A percentile compares a stretch with the other conserved stretches of the same genome.
These are phyloP conservation scores for Drosophila tani DNA, from an alignment of 1,140 invertebrate genomes.

Conservation along the genomic window DNA sequence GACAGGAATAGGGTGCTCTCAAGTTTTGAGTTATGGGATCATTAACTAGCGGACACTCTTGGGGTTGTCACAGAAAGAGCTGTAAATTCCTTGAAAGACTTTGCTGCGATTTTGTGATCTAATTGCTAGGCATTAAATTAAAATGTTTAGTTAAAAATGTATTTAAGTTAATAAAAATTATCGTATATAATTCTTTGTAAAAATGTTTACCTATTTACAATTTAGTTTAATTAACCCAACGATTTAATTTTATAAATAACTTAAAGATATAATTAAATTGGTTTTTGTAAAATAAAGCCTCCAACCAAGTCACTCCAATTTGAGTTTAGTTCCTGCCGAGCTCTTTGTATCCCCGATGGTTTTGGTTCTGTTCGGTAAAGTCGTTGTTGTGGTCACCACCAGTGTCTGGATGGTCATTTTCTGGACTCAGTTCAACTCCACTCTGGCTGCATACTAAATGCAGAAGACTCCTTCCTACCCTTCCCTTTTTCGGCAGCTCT, in stretches of 20 bases:
- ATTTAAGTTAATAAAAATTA: too few relatives aligned
- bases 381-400: constrained; percentile 62
- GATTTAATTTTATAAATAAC: too few relatives aligned
- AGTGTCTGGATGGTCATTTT: constrained; percentile 65
- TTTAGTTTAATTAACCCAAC: too few relatives aligned
- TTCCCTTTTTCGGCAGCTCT: constrained; percentile 12
- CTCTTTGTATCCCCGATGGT: constrained; percentile 11
- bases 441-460: constrained; percentile 67
- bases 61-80: not conserved
- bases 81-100: not conserved
- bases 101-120: not conserved
- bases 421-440: constrained; percentile 31
- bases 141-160: too few relatives aligned
- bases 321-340: constrained; percentile 23
- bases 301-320: constrained; percentile 37
- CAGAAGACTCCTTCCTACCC: constrained; percentile 48
- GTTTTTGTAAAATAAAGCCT: constrained; percentile 15
- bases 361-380: constrained; percentile 21
- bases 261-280: too few relatives aligned
- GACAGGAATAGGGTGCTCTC: constrained; percentile 5
- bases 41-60: constrained; percentile 8
- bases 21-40: constrained; percentile 39
- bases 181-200: too few relatives aligned
- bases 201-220: too few relatives aligned
- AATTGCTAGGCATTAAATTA: not conserved